Evolutionary conservation across 2,888 invertebrate species (phyloP).

Genomic region (Nephrotoma appendiculata): DNA sequence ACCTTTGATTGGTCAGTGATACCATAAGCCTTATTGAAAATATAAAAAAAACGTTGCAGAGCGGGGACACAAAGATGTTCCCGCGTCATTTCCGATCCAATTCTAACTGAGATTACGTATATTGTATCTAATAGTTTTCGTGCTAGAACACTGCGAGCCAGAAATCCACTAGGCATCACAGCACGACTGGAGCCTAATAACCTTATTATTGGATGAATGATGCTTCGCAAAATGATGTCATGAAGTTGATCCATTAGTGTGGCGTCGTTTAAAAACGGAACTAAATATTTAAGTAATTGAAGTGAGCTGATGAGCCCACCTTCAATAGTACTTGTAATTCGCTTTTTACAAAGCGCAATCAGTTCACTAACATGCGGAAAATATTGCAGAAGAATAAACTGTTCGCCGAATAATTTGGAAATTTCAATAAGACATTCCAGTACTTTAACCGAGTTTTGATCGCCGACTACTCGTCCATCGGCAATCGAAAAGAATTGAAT

Average conservation of each 20-base stretch:
- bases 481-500: constrained; percentile 48
- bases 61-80: constrained; percentile 57
- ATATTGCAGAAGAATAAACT: constrained; percentile 77
- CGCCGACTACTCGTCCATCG: constrained; percentile 54
- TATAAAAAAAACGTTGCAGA: constrained; percentile 59
- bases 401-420: constrained; percentile 69
- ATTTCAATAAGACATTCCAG: constrained; percentile 80
- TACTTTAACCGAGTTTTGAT: constrained; percentile 72
- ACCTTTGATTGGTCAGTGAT: constrained; percentile 18
- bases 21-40: constrained; percentile 54
- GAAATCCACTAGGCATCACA: constrained; percentile 66
- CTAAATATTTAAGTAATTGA: constrained; percentile 60
- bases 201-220: constrained; percentile 69
- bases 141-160: constrained; percentile 59
- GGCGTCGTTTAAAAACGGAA: constrained; percentile 68
- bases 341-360: constrained; percentile 62
- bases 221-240: constrained; percentile 70
- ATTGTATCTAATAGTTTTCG: constrained; percentile 71
- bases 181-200: constrained; percentile 65
- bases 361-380: constrained; percentile 79
- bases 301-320: constrained; percentile 76
- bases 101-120: constrained; percentile 59
- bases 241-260: constrained; percentile 78
- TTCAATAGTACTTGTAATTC: constrained; percentile 72
- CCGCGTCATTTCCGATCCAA: constrained; percentile 65